Base-by-base conservation (phyloP, 2,113 vertebrate species). In the Telmatochromis sp. region DNA sequence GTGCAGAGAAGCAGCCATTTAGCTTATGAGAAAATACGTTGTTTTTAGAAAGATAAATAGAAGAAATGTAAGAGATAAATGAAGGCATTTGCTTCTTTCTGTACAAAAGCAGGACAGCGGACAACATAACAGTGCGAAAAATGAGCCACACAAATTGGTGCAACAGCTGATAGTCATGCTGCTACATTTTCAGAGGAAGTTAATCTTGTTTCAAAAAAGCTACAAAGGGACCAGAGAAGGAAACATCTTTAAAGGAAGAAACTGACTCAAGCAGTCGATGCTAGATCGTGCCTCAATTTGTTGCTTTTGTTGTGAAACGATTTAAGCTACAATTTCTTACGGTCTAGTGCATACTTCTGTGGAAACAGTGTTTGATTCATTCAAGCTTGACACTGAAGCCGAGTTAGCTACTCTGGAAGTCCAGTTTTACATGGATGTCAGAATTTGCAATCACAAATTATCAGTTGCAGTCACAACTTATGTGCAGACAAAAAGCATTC, bases 251-350 rank as follows among this genome's bases (percentile, higher is more conserved):
- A 33, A 11, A 45, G 53, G 60, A 35, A 51, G 12, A 68, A 33
- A 45, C n/a, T 37, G 57, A 19, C 2, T 81, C 1, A 0, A 55
- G 15, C 12, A 2, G 26, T 45, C 1, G 2, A 17, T 11, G 37
- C 10, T 19, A 42, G 6, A 17, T 26, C 0, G n/a, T 45, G 17
- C 17, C 31, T 45, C 17, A 31, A 28, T 82, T 26, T 37, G 40
- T 10, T 26, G 19, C 21, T 45, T 55, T 47, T 53, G 19, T 9
- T 82, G 21, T 14, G 8, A 33, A 45, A 33, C 4, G 2, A 31
- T 51, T n/a, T 60, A 21, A 0, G 19, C 55, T 60, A 4, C 2
- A 63, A n/a, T 82, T 42, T 47, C 7, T 40, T 42, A 11, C 13
- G 9, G n/a, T 21, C 19, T 26, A 26, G 13, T 17, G 37, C 23